Evolutionary conservation across 2,797 vertebrate species (phyloP).

Genomic region (Semaprochilodus insignis): DNA sequence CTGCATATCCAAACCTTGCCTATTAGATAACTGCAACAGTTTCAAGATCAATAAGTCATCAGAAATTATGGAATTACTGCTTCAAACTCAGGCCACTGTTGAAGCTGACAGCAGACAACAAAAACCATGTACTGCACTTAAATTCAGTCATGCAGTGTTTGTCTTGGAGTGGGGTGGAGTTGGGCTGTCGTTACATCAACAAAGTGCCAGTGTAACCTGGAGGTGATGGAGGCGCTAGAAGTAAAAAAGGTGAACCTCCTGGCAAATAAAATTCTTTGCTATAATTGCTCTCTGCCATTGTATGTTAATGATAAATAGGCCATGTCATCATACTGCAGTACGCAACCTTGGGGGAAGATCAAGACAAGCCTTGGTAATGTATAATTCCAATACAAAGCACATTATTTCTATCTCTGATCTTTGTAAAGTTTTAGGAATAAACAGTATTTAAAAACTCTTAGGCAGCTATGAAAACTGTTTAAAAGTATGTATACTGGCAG

Average conservation of each 20-base stretch:
- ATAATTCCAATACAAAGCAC: too few relatives aligned
- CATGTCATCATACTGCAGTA: neutral
- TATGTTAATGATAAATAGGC: constrained; percentile 13
- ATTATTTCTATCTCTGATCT: neutral
- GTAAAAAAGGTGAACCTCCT: neutral
- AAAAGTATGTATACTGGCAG: neutral
- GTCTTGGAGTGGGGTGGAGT: neutral
- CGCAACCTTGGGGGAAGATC: neutral
- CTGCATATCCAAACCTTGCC: neutral
- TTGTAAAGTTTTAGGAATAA: neutral
- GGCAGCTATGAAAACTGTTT: neutral
- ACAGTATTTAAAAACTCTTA: neutral
- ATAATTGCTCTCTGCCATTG: neutral
- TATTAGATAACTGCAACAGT: neutral
- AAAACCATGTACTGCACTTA: neutral
- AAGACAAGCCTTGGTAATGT: neutral
- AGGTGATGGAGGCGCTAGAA: neutral
- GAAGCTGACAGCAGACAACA: neutral
- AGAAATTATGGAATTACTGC: neutral
- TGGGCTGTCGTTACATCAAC: neutral
- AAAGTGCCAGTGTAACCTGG: neutral
- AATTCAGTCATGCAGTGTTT: neutral
- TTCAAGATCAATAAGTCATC: neutral
- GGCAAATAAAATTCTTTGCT: neutral
- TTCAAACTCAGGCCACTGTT: neutral